Evolutionary conservation across 1,140 invertebrate genomes (phyloP).

Genomic region (Monochamus saltuarius): DNA sequence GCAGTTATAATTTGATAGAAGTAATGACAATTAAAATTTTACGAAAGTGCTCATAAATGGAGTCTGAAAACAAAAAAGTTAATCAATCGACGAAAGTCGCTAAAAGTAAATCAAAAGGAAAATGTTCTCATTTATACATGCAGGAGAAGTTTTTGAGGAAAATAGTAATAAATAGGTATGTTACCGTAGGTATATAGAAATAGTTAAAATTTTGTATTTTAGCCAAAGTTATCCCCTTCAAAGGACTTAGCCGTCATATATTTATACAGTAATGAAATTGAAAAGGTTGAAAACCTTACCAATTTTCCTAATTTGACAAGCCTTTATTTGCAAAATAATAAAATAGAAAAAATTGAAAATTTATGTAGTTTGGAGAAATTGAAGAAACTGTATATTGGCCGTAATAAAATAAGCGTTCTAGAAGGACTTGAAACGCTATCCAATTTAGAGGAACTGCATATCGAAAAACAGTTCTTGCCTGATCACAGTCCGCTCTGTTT

Average conservation of each 20-base stretch:
- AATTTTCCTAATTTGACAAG: slow-evolving; percentile 60
- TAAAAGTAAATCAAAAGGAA: slow-evolving; percentile 33
- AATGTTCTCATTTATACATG: slow-evolving; percentile 56
- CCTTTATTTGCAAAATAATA: slow-evolving; percentile 70
- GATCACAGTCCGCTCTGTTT: slow-evolving; percentile 63
- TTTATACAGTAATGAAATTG: slow-evolving; percentile 64
- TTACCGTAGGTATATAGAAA: slow-evolving; percentile 1
- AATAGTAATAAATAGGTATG: slow-evolving; percentile 51
- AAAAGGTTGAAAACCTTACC: slow-evolving; percentile 62
- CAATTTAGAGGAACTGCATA: slow-evolving; percentile 64
- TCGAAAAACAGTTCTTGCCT: slow-evolving; percentile 64
- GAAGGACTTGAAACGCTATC: slow-evolving; percentile 64
- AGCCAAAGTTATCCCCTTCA: slow-evolving; percentile 57
- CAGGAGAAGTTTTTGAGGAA: slow-evolving; percentile 54
- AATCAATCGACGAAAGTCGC: not conserved
- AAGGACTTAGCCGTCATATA: slow-evolving; percentile 62
- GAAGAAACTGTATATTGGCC: slow-evolving; percentile 65
- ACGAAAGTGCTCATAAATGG: too few species aligned
- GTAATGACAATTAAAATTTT: too few species aligned
- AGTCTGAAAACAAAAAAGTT: not conserved
- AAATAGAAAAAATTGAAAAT: slow-evolving; percentile 64
- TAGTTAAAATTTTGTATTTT: slow-evolving; percentile 22
- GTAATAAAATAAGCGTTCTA: slow-evolving; percentile 66
- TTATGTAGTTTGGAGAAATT: slow-evolving; percentile 59
- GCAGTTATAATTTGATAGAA: too few species aligned